Evolutionary conservation across 2,797 vertebrate species (phyloP), one percentile per base, ranked within the genome.

Genomic region (Echeneis naucrates): DNA sequence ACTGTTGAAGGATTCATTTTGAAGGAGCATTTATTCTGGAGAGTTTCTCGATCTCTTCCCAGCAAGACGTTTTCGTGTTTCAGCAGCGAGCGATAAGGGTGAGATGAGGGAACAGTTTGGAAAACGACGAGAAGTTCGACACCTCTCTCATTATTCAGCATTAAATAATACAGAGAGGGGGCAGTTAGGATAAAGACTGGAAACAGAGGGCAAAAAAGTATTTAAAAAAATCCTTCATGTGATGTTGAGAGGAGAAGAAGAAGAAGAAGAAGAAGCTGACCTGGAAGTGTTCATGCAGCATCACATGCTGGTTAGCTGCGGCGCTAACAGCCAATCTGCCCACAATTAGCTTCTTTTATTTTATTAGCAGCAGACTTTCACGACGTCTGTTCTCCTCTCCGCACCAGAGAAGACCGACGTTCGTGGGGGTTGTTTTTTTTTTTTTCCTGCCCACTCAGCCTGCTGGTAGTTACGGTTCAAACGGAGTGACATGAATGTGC

Each of bases 1-100:
- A 40, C 44, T 14, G 65, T 70, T 89, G 81, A 91, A 87, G 86
- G 75, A 89, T 78, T 83, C 38, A 40, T 78, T 84, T 79, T 87
- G 81, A 91, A 90, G 87, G 75, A 86, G 72, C 59, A 37, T n/a
- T n/a, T 27, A 53, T 60, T 78, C 54, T 57, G 33, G 51, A 50
- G 80, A 77, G 70, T 68, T 74, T 64, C 54, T 50, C 23, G 9
- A 33, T 68, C 4, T 44, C 21, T 33, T 35, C 21, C 21, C 19
- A 12, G 48, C 19, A 19, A 40, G 21, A 44, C 23, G 2, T 30
- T 59, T 55, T 58, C 47, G 24, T 21, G 51, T 67, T 61, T 58
- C 37, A 59, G 66, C 61, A 54, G 64, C 30, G 40, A 32, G 47
- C 33, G 30, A 58, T 70, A 16, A 21, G n/a, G 50, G n/a, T 23